Base-by-base conservation (phyloP, 2,888 invertebrate species). In the Leptopterna dolabrata region DNA sequence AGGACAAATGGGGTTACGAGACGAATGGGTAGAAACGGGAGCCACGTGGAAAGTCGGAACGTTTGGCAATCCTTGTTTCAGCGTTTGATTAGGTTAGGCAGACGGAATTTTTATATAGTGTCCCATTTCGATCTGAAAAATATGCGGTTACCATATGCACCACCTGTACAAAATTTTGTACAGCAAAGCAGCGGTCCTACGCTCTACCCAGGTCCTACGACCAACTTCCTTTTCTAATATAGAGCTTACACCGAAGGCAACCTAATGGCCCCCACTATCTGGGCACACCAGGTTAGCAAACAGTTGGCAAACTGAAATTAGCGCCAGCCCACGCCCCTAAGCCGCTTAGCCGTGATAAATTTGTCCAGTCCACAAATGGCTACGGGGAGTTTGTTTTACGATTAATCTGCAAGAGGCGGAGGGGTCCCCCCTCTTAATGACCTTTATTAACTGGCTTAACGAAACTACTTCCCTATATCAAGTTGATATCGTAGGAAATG, bases 271-370 rank as follows among this genome's bases (percentile, higher is more conserved):
- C 36, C 70, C 83, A 63, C 83, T 83, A 83, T 83, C 83, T 41
- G 83, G 30, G 36, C 27, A n/a, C 43, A 30, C 83, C 83, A 83
- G 83, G 83, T 83, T 83, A 83, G 83, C 83, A 83, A 83, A 83
- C 83, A 83, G 83, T 83, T 83, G 83, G 81, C 83, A 70, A 83
- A 83, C 70, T 83, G 83, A 83, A 83, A 83, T 83, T 83, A 83
- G 83, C 83, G 83, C 83, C 73, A 73, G 36, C 73, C 73, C 73
- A 73, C 73, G 73, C 73, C 73, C 83, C 24, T 30, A 70, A 83
- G 83, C 83, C 70, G 83, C 83, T 83, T 70, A 83, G 83, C 24
- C 83, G 70, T 83, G 70, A 83, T 83, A 83, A 83, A 83, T 83
- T 83, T 83, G 83, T 83, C 70, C 83, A 70, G 63, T 70, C 83